Conservation (phyloP, 2,113 vertebrate genomes). For the Barbus barbus region DNA sequence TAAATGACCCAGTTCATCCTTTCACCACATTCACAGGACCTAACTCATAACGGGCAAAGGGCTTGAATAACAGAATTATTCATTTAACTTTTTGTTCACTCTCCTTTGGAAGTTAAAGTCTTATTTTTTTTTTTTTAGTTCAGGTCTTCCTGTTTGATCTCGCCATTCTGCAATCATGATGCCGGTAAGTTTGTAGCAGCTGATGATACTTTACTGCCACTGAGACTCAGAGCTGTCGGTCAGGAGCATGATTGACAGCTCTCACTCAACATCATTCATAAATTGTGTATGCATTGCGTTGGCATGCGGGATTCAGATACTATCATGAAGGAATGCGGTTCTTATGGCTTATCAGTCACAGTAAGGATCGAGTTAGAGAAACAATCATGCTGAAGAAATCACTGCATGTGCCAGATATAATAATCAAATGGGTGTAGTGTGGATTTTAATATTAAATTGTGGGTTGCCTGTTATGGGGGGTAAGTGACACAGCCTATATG, state of each 20-base stretch:
- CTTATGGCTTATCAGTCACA: not conserved
- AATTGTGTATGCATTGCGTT: not conserved
- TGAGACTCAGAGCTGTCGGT: conserved; percentile 4
- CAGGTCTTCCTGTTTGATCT: not conserved
- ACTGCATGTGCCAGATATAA: not conserved
- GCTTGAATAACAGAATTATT: not conserved
- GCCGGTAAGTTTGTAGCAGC: conserved; percentile 69
- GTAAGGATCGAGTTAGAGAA: not conserved
- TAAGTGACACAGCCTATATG: not conserved
- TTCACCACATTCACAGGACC: conserved; percentile 10
- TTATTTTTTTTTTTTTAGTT: not conserved
- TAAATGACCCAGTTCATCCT: conserved; percentile 49
- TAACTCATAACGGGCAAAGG: not conserved
- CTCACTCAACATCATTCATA: conserved; percentile 2
- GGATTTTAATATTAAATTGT: not conserved
- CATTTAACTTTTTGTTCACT: not conserved
- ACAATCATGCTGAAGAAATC: not conserved
- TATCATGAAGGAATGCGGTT: not conserved
- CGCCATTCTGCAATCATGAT: conserved; percentile 65
- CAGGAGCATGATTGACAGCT: not conserved
- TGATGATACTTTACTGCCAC: not conserved
- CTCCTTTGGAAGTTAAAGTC: not conserved
- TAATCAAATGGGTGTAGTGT: not conserved
- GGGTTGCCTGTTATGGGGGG: not conserved
- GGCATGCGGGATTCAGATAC: not conserved